Evolutionary conservation across 2,797 vertebrate species (phyloP).

Genomic region (Salarias fasciatus): DNA sequence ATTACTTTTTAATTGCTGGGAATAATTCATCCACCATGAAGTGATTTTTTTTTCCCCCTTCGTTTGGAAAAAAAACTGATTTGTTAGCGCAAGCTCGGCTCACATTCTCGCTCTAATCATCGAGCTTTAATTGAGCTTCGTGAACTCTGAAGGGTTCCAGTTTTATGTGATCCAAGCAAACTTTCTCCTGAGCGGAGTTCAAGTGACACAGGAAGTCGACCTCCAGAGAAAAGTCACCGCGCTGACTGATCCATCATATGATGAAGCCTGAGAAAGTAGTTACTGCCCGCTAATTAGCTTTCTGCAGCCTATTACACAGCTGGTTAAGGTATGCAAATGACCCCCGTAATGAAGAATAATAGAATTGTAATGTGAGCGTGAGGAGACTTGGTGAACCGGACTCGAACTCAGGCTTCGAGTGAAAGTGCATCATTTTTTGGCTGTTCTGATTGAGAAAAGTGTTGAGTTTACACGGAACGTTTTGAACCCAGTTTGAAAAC

Average conservation of each 20-base stretch:
- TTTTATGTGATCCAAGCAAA: too few species aligned
- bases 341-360: conserved; percentile 58
- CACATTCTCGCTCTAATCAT: conserved; percentile 17
- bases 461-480: too few species aligned
- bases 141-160: too few species aligned
- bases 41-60: too few species aligned
- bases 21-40: too few species aligned
- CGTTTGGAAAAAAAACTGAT: too few species aligned
- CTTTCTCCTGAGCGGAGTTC: too few species aligned
- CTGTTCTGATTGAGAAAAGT: too few species aligned
- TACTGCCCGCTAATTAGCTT: conserved; percentile 62
- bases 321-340: conserved; percentile 72
- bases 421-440: too few species aligned
- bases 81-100: conserved; percentile 1
- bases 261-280: conserved; percentile 64
- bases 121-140: background rate
- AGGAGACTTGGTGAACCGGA: conserved; percentile 19
- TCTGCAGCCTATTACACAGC: conserved; percentile 70
- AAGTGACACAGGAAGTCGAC: conserved; percentile 3
- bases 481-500: too few species aligned
- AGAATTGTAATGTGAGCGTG: conserved; percentile 41
- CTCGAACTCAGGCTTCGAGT: background rate
- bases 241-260: conserved; percentile 63
- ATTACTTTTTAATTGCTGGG: too few species aligned
- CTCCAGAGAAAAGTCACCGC: conserved; percentile 42